These are phyloP conservation scores for Chrysodeixis includens DNA, from an alignment of 2,888 invertebrate species.

Conservation along the genomic window DNA sequence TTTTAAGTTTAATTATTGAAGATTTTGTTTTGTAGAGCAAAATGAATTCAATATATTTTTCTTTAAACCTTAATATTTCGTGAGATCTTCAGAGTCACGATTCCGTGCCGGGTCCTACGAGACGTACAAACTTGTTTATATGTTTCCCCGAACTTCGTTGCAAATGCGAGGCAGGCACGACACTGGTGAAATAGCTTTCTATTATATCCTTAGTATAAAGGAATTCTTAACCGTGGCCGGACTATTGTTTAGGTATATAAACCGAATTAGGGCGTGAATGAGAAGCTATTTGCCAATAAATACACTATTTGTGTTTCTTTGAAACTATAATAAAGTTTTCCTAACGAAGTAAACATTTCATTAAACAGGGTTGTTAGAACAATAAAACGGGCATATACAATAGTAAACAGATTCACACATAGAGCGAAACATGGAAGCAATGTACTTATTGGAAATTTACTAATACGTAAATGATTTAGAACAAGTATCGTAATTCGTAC, in stretches of 20 bases:
- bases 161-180: slow-evolving; percentile 14
- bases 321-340: slow-evolving; percentile 24
- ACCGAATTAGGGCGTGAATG: slow-evolving; percentile 54
- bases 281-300: slow-evolving; percentile 42
- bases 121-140: slow-evolving; percentile 4
- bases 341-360: slow-evolving; percentile 18
- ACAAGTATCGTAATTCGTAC: no score
- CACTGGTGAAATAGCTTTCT: slow-evolving; percentile 20
- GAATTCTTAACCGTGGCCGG: slow-evolving; percentile 38
- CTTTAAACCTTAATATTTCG: not conserved
- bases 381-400: no score
- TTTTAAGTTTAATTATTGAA: not conserved
- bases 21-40: not conserved
- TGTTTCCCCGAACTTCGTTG: slow-evolving; percentile 2
- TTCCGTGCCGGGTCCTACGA: not conserved
- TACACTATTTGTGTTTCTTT: slow-evolving; percentile 37
- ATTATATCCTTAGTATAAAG: slow-evolving; percentile 31
- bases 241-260: slow-evolving; percentile 53
- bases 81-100: not conserved
- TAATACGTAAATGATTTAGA: no score
- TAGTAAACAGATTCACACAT: no score
- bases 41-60: not conserved
- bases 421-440: no score
- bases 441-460: no score
- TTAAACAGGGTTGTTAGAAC: not conserved